phyloP scores from a whole-genome alignment of 1,140 invertebrate species.

The Agrilus planipennis region DNA sequence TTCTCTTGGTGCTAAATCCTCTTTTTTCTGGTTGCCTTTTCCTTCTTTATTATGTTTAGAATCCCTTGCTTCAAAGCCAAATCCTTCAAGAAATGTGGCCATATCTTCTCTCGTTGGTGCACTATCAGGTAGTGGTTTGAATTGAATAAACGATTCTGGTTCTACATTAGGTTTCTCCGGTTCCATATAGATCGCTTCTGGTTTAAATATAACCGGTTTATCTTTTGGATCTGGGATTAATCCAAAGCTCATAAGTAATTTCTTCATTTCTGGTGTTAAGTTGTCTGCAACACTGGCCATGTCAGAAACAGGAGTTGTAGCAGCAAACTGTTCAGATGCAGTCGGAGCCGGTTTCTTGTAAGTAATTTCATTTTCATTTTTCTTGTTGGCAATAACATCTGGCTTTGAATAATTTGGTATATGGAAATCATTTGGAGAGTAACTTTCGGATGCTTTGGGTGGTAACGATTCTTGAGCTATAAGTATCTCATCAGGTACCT shows the following conservation, averaged over 20 bases:
- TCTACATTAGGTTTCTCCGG: conserved; percentile 19
- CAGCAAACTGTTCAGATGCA: conserved; percentile 6
- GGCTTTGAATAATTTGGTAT: too few species aligned
- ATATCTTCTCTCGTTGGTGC: conserved; percentile 38
- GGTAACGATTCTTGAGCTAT: too few species aligned
- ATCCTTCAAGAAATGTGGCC: conserved; percentile 42
- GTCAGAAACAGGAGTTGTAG: conserved; percentile 19
- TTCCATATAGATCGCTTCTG: neutral
- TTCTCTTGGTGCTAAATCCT: conserved; percentile 10
- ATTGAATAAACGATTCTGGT: conserved; percentile 40
- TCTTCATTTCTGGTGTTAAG: conserved; percentile 35
- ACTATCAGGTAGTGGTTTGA: conserved; percentile 44
- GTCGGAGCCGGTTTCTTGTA: too few species aligned
- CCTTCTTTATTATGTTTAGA: conserved; percentile 9
- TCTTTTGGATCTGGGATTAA: conserved; percentile 23
- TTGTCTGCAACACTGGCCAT: conserved; percentile 29
- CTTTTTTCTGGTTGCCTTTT: too few species aligned
- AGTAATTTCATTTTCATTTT: too few species aligned
- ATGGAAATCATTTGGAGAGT: too few species aligned
- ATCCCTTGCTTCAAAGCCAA: conserved; percentile 38
- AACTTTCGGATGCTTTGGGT: too few species aligned
- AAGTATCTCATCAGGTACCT: too few species aligned
- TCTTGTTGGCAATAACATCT: too few species aligned
- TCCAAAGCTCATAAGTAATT: conserved; percentile 34
- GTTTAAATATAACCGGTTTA: conserved; percentile 3